phyloP scores from a whole-genome alignment of 2,797 vertebrate species.

The Pangasius larnaudii region DNA sequence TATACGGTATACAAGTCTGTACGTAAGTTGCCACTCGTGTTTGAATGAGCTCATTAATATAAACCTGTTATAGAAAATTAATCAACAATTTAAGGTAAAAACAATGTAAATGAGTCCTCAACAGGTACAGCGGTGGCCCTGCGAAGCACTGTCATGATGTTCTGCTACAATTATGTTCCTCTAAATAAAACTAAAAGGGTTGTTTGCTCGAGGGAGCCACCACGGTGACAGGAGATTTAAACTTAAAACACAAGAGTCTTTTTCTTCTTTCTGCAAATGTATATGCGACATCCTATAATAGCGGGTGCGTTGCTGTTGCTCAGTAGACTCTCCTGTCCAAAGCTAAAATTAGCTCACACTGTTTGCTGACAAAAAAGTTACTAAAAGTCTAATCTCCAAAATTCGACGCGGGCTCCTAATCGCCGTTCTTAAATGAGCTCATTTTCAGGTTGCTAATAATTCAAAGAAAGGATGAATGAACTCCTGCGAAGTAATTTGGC shows the following conservation, averaged over 20 bases:
- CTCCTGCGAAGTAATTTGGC: conserved; percentile 50
- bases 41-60: background rate
- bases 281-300: background rate
- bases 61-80: background rate
- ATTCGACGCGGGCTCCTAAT: conserved; percentile 38
- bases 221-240: background rate
- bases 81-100: background rate
- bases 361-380: background rate
- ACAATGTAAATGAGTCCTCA: background rate
- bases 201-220: background rate
- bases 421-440: conserved; percentile 48
- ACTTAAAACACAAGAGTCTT: background rate
- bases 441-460: conserved; percentile 55
- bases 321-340: background rate
- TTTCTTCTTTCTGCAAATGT: background rate
- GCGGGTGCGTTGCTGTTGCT: background rate
- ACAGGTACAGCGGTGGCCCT: background rate
- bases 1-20: background rate
- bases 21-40: background rate
- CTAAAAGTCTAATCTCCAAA: conserved; percentile 7
- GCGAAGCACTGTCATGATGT: background rate
- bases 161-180: background rate
- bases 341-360: conserved; percentile 4
- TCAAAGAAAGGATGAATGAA: conserved; percentile 51
- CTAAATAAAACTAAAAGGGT: background rate